These are phyloP conservation scores for Pedetes capensis DNA, from an alignment of 2,113 vertebrate species.

Conservation along the genomic window DNA sequence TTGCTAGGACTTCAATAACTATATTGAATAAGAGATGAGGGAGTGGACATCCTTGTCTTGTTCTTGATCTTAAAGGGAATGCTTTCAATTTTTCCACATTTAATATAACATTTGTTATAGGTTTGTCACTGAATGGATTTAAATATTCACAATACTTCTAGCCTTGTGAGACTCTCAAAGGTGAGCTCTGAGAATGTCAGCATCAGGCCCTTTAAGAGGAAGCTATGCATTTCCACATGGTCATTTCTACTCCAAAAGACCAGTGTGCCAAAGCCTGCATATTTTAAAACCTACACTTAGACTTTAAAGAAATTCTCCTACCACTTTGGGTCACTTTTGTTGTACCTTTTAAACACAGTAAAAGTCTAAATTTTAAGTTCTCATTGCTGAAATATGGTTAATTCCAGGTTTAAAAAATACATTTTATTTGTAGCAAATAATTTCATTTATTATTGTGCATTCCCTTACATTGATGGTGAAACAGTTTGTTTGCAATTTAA, in stretches of 20 bases:
- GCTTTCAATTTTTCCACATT: no score
- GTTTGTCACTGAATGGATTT: no score
- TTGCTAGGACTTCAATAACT: no score
- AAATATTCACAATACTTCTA: background rate
- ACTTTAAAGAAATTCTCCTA: conserved; percentile 18
- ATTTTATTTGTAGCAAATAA: conserved; percentile 28
- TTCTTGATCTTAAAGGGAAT: no score
- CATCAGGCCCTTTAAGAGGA: background rate
- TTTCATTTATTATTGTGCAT: background rate
- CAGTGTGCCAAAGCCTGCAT: background rate
- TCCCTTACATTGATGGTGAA: conserved; percentile 7
- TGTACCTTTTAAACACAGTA: background rate
- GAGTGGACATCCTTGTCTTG: no score
- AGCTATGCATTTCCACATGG: background rate
- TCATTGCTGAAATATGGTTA: conserved; percentile 11
- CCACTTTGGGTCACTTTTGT: background rate
- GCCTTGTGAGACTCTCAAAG: background rate
- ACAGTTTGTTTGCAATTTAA: conserved; percentile 18
- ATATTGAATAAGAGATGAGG: no score
- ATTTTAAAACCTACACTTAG: background rate
- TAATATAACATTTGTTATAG: no score
- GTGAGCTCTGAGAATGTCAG: background rate
- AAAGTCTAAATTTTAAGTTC: background rate
- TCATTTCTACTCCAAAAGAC: background rate
- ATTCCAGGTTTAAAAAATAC: background rate